Percentiles rank a stretch among this genome's conserved stretches.
phyloP scores from a whole-genome alignment of 2,113 vertebrate genomes.

The Shinisaurus crocodilurus region DNA sequence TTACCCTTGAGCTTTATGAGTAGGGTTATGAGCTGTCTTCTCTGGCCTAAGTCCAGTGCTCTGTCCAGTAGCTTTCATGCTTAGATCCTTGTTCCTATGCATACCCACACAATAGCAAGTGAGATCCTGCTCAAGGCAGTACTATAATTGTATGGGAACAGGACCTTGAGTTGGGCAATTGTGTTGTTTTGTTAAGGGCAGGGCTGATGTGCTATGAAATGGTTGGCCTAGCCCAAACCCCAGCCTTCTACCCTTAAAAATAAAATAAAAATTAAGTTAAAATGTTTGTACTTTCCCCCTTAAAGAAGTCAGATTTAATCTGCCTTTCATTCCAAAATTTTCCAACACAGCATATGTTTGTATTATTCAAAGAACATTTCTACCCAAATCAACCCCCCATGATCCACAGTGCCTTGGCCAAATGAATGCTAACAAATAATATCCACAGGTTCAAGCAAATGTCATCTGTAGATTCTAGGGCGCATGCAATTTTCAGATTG shows the following conservation, averaged over 20 bases:
- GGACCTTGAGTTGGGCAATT: background rate
- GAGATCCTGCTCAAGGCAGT: background rate
- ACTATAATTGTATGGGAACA: background rate
- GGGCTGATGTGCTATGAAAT: background rate
- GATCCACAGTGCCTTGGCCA: background rate
- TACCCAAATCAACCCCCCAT: background rate
- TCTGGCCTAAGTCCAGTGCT: no score
- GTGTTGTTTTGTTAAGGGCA: background rate
- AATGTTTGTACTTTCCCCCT: background rate
- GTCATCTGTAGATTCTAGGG: background rate
- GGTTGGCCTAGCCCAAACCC: background rate
- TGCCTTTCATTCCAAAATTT: constrained; percentile 10
- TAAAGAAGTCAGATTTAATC: constrained; percentile 9
- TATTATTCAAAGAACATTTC: constrained; percentile 17
- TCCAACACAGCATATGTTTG: background rate
- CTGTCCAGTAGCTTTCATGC: background rate
- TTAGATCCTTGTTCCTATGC: background rate
- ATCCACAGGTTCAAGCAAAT: constrained; percentile 34
- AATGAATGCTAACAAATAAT: background rate
- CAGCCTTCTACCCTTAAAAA: background rate
- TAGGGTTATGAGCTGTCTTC: no score
- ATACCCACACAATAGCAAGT: background rate
- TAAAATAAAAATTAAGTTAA: background rate
- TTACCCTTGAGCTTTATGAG: no score
- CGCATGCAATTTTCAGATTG: constrained; percentile 17